These are phyloP conservation scores for Campopleginae sp. DNA, from an alignment of 2,888 invertebrate species.

Conservation along the genomic window DNA sequence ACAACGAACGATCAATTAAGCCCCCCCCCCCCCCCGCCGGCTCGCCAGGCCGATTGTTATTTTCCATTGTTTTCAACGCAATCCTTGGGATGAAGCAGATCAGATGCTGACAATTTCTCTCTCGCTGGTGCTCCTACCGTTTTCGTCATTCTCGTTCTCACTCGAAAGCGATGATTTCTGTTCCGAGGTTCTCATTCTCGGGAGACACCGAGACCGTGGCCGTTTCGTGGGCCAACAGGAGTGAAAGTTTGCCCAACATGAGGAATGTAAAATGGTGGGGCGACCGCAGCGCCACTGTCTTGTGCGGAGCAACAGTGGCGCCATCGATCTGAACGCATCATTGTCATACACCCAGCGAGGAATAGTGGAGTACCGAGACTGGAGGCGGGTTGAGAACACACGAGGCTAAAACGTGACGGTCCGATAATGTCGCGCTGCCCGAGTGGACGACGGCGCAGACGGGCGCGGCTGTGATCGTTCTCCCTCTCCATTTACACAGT, in stretches of 20 bases:
- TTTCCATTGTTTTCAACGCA: slow-evolving; percentile 61
- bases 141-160: slow-evolving; percentile 51
- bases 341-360: background rate
- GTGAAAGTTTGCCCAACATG: slow-evolving; percentile 35
- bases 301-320: background rate
- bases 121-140: background rate
- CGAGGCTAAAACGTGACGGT: slow-evolving; percentile 60
- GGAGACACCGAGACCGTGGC: background rate
- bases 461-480: slow-evolving; percentile 77
- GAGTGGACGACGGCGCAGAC: slow-evolving; percentile 72
- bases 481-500: slow-evolving; percentile 18
- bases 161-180: slow-evolving; percentile 24
- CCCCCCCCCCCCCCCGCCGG: background rate
- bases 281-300: slow-evolving; percentile 38
- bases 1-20: background rate
- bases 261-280: background rate
- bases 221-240: background rate
- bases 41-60: slow-evolving; percentile 24
- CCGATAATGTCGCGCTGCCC: slow-evolving; percentile 55
- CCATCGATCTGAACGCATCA: slow-evolving; percentile 9
- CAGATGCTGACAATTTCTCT: slow-evolving; percentile 21
- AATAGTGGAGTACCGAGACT: slow-evolving; percentile 27
- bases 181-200: slow-evolving; percentile 23
- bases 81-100: slow-evolving; percentile 7
- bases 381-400: slow-evolving; percentile 59